phyloP scores from a whole-genome alignment of 2,797 vertebrate genomes.

The Tragopan temminckii region DNA sequence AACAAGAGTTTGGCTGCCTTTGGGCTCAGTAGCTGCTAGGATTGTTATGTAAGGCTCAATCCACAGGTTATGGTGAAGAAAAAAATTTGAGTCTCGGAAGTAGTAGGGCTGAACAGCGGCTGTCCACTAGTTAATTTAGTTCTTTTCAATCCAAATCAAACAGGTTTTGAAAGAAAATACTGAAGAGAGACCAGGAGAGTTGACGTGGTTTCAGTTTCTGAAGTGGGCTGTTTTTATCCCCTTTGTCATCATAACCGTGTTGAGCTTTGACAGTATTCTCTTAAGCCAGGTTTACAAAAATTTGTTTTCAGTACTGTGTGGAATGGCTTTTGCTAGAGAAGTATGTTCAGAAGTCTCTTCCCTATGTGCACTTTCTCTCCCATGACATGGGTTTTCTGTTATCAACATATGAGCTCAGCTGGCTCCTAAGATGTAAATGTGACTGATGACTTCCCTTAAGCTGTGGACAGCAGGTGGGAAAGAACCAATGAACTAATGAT shows the following conservation, averaged over 20 bases:
- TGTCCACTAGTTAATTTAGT: neutral
- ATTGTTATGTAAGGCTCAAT: neutral
- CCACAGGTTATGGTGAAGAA: neutral
- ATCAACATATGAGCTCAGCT: neutral
- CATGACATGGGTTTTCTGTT: neutral
- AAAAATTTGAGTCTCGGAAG: neutral
- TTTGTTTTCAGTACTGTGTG: neutral
- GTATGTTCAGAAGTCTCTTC: neutral
- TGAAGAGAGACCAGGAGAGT: neutral
- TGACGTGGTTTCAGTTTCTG: neutral
- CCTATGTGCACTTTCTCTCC: neutral
- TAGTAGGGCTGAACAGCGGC: neutral
- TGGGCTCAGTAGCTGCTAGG: neutral
- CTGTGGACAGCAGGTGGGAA: neutral
- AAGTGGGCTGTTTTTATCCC: neutral
- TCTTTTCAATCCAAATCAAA: neutral
- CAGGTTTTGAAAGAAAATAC: neutral
- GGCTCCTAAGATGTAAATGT: neutral
- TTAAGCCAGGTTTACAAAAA: neutral
- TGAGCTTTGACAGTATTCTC: neutral
- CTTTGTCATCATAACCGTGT: neutral
- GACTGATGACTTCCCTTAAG: neutral
- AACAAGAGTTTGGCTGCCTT: neutral
- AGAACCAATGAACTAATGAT: neutral
- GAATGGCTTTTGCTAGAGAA: neutral